Percentiles rank a stretch among this genome's conserved stretches.
Conservation (phyloP, 2,888 invertebrate species). For the Griposia aprilina region DNA sequence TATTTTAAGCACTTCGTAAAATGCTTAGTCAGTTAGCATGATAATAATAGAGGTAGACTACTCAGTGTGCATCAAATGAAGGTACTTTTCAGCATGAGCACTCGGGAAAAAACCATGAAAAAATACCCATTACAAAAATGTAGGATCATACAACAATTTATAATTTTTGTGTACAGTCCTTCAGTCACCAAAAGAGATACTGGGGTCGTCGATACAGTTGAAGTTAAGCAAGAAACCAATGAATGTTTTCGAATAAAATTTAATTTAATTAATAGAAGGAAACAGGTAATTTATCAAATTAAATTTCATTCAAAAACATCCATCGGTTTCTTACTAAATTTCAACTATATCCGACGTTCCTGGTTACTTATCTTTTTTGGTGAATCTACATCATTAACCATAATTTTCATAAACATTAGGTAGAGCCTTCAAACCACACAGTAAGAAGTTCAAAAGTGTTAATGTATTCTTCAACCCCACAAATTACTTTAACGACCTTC, state of each 20-base stretch:
- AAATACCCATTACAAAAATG: background rate
- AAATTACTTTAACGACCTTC: slow-evolving; percentile 19
- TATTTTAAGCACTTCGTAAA: background rate
- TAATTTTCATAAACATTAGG: background rate
- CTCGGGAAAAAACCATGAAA: background rate
- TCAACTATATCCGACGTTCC: too few species aligned
- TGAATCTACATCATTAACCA: background rate
- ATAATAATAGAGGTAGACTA: too few species aligned
- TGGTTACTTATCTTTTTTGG: too few species aligned
- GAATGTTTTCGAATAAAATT: too few species aligned
- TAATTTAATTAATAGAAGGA: too few species aligned
- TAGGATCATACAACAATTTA: background rate
- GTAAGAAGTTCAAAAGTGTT: background rate
- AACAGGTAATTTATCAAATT: too few species aligned
- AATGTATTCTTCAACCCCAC: slow-evolving; percentile 11
- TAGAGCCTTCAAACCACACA: background rate
- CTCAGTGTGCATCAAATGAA: background rate
- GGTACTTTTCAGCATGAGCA: background rate
- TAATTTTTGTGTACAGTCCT: background rate
- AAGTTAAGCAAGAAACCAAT: too few species aligned
- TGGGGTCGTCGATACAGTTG: too few species aligned
- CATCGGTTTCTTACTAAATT: too few species aligned
- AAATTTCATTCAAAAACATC: too few species aligned
- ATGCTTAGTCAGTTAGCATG: background rate
- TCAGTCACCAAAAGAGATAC: too few species aligned